Evolutionary conservation across 1,140 invertebrate species (phyloP).

Genomic region (Stegodyphus dumicola): DNA sequence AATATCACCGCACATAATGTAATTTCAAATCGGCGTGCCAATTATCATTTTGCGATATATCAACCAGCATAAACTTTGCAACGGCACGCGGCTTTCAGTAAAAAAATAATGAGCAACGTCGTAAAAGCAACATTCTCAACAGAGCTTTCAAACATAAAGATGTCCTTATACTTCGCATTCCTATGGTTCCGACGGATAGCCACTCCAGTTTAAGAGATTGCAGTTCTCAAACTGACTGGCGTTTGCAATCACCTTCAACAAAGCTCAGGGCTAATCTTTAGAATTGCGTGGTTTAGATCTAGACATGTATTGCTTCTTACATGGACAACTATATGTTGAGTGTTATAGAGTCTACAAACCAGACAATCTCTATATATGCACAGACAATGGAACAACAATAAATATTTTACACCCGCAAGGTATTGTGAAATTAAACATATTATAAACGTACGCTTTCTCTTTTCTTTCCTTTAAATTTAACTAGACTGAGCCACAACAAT

Average conservation of each 20-base stretch:
- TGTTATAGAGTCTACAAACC: conserved; percentile 61
- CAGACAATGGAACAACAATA: no score
- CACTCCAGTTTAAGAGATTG: conserved; percentile 32
- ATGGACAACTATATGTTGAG: conserved; percentile 65
- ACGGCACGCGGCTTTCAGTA: conserved; percentile 65
- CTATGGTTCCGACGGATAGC: conserved; percentile 31
- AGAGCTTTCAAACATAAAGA: conserved; percentile 49
- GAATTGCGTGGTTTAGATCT: conserved; percentile 57
- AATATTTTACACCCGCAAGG: no score
- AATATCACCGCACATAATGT: conserved; percentile 63
- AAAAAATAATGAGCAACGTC: conserved; percentile 67
- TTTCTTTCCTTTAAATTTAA: no score
- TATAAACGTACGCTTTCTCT: no score
- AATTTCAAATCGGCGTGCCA: conserved; percentile 61
- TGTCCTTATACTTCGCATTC: conserved; percentile 43
- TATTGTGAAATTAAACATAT: no score
- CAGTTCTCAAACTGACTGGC: conserved; percentile 69
- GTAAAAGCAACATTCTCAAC: conserved; percentile 48
- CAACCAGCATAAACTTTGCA: conserved; percentile 51
- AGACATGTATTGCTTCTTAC: conserved; percentile 59
- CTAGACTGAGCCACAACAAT: no score
- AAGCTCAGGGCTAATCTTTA: conserved; percentile 64
- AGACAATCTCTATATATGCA: neutral
- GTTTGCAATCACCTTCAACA: conserved; percentile 66
- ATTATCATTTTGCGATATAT: conserved; percentile 58